Evolutionary conservation across 2,113 vertebrate species (phyloP).

Genomic region (Leptosomus discolor): DNA sequence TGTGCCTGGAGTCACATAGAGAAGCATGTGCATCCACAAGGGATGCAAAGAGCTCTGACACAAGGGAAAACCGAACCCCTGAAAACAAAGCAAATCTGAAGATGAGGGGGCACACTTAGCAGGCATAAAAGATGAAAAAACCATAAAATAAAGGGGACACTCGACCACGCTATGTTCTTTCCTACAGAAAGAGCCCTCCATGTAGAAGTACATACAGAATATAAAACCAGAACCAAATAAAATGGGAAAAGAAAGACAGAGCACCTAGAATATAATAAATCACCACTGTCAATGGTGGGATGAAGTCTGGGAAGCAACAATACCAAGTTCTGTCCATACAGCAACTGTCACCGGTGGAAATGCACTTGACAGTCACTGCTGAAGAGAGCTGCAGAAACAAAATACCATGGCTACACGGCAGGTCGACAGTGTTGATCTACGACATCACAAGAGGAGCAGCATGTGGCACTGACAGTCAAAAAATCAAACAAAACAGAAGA

Average conservation of each 20-base stretch:
- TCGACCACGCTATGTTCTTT: background rate
- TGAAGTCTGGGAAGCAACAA: background rate
- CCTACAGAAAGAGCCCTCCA: background rate
- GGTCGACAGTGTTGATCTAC: background rate
- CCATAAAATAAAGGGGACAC: background rate
- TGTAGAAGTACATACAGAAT: background rate
- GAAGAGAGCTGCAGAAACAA: background rate
- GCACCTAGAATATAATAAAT: background rate
- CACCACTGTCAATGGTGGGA: background rate
- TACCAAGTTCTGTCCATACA: background rate
- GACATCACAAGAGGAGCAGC: background rate
- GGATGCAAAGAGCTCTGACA: background rate
- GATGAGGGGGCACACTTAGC: background rate
- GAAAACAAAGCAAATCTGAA: background rate
- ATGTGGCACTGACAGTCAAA: constrained; percentile 32
- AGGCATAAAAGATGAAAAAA: background rate
- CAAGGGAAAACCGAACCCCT: background rate
- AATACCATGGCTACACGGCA: background rate
- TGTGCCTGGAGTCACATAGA: background rate
- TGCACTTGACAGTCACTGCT: background rate
- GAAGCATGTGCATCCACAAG: background rate
- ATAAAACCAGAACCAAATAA: background rate
- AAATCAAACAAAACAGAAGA: background rate
- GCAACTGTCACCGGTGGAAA: background rate
- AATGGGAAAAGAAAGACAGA: background rate